A percentile compares a stretch with the other conserved stretches of the same genome.
phyloP scores from a whole-genome alignment of 2,888 invertebrate genomes.

The Sepioteuthis lessoniana region DNA sequence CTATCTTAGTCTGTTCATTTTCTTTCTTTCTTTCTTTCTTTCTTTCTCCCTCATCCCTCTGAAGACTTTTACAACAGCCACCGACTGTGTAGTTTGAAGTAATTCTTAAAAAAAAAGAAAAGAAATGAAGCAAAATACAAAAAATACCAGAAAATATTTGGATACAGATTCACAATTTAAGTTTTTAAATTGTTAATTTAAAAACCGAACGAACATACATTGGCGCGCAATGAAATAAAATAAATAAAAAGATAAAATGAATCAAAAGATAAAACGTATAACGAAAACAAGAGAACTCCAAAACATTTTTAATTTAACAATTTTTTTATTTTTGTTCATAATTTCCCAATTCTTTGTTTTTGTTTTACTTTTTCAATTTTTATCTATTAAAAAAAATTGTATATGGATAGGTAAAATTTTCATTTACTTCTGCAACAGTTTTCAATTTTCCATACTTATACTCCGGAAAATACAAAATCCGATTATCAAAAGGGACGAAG shows the following conservation, averaged over 20 bases:
- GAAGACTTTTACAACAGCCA: background rate
- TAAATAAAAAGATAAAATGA: too few relatives aligned
- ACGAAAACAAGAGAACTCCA: background rate
- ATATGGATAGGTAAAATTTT: too few relatives aligned
- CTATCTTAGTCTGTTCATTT: background rate
- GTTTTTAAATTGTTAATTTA: conserved; percentile 33
- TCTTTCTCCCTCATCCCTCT: background rate
- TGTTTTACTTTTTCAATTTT: background rate
- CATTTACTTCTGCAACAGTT: too few relatives aligned
- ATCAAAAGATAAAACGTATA: background rate
- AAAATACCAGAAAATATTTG: background rate
- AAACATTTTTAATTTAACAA: background rate
- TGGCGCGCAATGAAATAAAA: background rate
- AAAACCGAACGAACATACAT: background rate
- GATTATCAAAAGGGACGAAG: too few relatives aligned
- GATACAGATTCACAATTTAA: conserved; percentile 4
- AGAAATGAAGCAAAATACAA: background rate
- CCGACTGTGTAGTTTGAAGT: background rate
- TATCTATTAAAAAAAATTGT: too few relatives aligned
- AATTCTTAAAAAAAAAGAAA: background rate
- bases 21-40: background rate
- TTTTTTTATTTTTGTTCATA: background rate
- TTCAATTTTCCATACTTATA: too few relatives aligned
- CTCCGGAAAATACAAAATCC: too few relatives aligned
- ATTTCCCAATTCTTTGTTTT: background rate